Base-by-base conservation (phyloP, 2,888 invertebrate genomes). In the Hydraecia micacea region DNA sequence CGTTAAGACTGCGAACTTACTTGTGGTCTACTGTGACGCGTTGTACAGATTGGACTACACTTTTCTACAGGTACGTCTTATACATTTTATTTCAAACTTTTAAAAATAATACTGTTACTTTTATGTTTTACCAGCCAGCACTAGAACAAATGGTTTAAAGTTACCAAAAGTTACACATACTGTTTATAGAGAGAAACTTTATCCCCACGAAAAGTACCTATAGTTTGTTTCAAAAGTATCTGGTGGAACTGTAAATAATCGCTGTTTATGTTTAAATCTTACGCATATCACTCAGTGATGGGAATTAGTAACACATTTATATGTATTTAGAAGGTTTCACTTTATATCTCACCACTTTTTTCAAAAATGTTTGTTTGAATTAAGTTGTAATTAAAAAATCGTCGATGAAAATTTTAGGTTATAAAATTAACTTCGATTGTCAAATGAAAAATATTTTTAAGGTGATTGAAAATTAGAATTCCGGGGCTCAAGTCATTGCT, bases 21-120 rank as follows among this genome's bases (percentile, higher is more conserved):
- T 98, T 36, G 97, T 98, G 32, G 93, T 98, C 21, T 97, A 98
- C 90, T 98, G 98, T 90, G 95, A 97, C 73, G 97, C 97, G 75
- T 95, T 98, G 70, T 97, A 97, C 75, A 97, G 97, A 87, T 94
- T 98, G 86, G 98, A 98, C 91, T 98, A 97, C 91, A 98, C 98
- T 0, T 97, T 98, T 81, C 96, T 97, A 84, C 97, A 98, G 96
- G 98, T 98, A 93, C 85, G 92, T 89, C 21, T 49, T 80, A 42
- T 28, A 28, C 0, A 25, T 42, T 73, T 39, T 18, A 18, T 70
- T 70, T 62, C 0, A 2, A 49, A 42, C 15, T n/a, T 11, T n/a
- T 11, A n/a, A 55, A 32, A 36, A n/a, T n/a, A 36, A 36, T 18
- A 11, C 18, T 11, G 32, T 32, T 18, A 3, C 28, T 9, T n/a